These are phyloP conservation scores for Aproaerema taeniolella DNA, from an alignment of 2,888 invertebrate species.

Conservation along the genomic window DNA sequence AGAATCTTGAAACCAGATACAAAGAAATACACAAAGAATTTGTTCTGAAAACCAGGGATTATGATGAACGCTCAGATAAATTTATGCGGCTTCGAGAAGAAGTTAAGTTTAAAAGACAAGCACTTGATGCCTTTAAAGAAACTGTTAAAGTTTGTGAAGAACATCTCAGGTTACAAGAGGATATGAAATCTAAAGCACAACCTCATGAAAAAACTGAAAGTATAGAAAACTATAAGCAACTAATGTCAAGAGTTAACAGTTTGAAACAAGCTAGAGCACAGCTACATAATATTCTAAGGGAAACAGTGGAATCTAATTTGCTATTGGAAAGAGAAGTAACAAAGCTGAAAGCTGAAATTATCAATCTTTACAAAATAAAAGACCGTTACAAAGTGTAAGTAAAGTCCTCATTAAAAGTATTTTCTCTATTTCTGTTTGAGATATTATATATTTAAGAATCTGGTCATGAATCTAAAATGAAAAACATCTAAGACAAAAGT, in stretches of 20 bases:
- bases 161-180: constrained; percentile 89
- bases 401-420: too few species aligned
- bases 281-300: constrained; percentile 86
- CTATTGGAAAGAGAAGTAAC: constrained; percentile 93
- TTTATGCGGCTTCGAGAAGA: constrained; percentile 88
- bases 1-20: constrained; percentile 84
- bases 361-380: constrained; percentile 85
- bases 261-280: constrained; percentile 87
- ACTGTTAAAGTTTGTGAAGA: constrained; percentile 93
- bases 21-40: constrained; percentile 85
- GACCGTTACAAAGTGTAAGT: constrained; percentile 90
- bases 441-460: too few species aligned
- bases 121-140: constrained; percentile 92
- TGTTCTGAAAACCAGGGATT: constrained; percentile 83
- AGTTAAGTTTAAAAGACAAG: constrained; percentile 87
- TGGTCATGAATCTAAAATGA: too few species aligned
- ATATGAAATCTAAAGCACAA: constrained; percentile 86
- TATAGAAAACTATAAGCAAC: constrained; percentile 85
- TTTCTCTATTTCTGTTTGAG: too few species aligned
- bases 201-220: constrained; percentile 90
- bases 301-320: constrained; percentile 86
- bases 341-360: constrained; percentile 91
- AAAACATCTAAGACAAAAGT: too few species aligned
- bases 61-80: constrained; percentile 85
- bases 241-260: constrained; percentile 83